Conservation (phyloP, 2,113 vertebrate species). For the Onychostoma macrolepis region DNA sequence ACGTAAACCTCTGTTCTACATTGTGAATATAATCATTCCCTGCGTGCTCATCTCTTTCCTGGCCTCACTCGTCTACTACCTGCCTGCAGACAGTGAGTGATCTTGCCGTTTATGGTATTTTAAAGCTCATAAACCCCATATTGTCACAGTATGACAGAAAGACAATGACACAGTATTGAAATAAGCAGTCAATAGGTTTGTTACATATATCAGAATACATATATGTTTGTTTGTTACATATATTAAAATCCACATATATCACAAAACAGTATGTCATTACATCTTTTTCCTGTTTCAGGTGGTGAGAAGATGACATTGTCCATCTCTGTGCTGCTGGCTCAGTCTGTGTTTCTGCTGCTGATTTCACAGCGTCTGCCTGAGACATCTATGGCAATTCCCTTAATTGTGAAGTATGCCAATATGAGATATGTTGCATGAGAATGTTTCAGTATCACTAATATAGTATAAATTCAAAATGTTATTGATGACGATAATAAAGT, state of each 20-base stretch:
- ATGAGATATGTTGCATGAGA: neutral
- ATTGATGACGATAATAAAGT: neutral
- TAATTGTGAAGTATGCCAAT: slow-evolving; percentile 88
- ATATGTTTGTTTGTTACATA: neutral
- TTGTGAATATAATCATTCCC: slow-evolving; percentile 95
- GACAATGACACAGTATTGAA: neutral
- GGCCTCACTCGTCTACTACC: slow-evolving; percentile 91
- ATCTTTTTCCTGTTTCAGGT: slow-evolving; percentile 70
- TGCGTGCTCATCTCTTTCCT: slow-evolving; percentile 97
- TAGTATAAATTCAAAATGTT: neutral
- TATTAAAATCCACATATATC: neutral
- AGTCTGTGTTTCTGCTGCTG: slow-evolving; percentile 94
- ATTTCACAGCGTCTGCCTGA: slow-evolving; percentile 91
- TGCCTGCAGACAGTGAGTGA: slow-evolving; percentile 92
- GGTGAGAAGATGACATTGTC: slow-evolving; percentile 95
- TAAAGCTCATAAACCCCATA: neutral
- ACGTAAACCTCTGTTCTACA: slow-evolving; percentile 95
- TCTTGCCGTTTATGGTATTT: neutral
- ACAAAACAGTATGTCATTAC: neutral
- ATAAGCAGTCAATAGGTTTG: neutral
- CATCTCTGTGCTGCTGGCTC: slow-evolving; percentile 92
- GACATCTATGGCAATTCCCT: slow-evolving; percentile 87
- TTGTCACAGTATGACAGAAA: neutral
- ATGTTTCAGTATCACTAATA: neutral
- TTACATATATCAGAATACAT: too few species aligned